A percentile compares a stretch with the other conserved stretches of the same genome.
Conservation (phyloP, 2,113 vertebrate genomes). For the Caracal caracal region DNA sequence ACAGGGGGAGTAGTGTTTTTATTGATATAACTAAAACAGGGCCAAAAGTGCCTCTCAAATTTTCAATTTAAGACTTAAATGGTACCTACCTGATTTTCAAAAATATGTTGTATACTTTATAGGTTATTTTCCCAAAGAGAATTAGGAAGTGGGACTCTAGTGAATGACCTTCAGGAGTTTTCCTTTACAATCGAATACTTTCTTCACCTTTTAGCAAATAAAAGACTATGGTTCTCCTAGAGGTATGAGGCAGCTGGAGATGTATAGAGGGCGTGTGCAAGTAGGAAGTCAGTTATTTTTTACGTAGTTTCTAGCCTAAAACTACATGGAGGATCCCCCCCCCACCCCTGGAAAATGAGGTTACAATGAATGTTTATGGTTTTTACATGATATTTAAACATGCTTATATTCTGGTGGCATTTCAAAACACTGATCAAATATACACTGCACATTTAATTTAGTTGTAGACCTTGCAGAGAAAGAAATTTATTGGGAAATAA, state of each 20-base stretch:
- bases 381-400: not conserved
- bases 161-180: not conserved
- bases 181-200: not conserved
- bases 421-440: slow-evolving; percentile 8
- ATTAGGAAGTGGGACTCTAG: not conserved
- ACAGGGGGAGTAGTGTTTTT: not conserved
- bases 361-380: slow-evolving; percentile 17
- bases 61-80: slow-evolving; percentile 20
- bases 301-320: not conserved
- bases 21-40: slow-evolving; percentile 4
- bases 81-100: not conserved
- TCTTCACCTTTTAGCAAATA: not conserved
- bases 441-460: not conserved
- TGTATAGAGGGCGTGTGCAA: not conserved
- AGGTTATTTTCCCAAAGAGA: slow-evolving; percentile 30
- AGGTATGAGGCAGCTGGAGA: not conserved
- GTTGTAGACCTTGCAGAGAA: slow-evolving; percentile 12
- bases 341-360: not conserved
- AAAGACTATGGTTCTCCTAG: slow-evolving; percentile 3
- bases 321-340: not conserved
- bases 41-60: not conserved
- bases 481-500: slow-evolving; percentile 1
- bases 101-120: not conserved
- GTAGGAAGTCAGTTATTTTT: not conserved
- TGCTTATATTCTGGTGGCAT: not conserved